Conservation (phyloP, 2,113 vertebrate species). For the Lepisosteus osseus region DNA sequence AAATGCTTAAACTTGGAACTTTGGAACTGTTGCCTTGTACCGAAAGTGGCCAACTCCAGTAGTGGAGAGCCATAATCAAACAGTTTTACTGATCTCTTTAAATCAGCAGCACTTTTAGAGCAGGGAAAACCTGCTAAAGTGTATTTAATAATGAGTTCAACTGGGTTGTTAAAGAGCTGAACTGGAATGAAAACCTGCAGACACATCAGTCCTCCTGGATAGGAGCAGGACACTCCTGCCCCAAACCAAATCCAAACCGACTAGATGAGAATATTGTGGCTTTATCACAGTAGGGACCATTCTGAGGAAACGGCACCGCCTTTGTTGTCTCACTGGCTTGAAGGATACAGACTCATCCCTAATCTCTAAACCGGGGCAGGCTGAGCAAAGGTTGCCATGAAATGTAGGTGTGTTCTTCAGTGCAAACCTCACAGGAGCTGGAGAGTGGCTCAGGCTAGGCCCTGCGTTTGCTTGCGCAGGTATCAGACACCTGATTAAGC, state of each 20-base stretch:
- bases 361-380: constrained; percentile 9
- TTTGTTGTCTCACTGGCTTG: constrained; percentile 51
- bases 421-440: neutral
- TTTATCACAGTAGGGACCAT: constrained; percentile 38
- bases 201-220: no score
- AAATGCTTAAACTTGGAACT: constrained; percentile 33
- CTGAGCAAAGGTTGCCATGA: neutral
- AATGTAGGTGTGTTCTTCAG: neutral
- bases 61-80: no score
- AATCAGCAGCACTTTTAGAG: no score
- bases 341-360: constrained; percentile 27
- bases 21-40: no score
- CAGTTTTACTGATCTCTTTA: no score
- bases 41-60: no score
- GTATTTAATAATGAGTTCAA: no score
- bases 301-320: constrained; percentile 39
- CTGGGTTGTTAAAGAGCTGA: no score
- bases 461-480: constrained; percentile 28
- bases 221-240: neutral
- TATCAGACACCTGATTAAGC: constrained; percentile 30
- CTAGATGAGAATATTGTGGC: constrained; percentile 35
- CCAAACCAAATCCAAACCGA: constrained; percentile 6
- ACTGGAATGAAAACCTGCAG: no score
- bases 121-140: no score
- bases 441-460: constrained; percentile 20